Base-by-base conservation (phyloP, 2,888 invertebrate genomes). In the Polietes domitor region DNA sequence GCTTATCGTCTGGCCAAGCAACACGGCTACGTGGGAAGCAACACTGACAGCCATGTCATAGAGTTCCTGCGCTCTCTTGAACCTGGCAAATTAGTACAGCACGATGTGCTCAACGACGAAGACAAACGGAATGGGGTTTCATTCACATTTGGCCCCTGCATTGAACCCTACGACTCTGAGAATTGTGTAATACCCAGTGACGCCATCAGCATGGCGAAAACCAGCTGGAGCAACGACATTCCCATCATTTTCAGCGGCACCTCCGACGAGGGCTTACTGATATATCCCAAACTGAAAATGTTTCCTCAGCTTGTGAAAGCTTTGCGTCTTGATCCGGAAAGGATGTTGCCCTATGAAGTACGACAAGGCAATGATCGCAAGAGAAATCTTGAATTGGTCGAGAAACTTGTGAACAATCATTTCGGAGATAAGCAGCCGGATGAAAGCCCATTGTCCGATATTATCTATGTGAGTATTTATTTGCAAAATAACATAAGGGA, bases 381-480 rank as follows among this genome's bases (percentile, higher is more conserved):
- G 17, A 87, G 88, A 9, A 77, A 70, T 32, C 19, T 72, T 5
- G n/a, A 81, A 21, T 85, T 87, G 7, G 88, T 89, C 1, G 72
- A 84, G 1, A 89, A 89, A 37, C 88, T 94, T 28, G 89, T 92
- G 26, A 85, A 91, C 17, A 90, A 91, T 55, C 93, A 94, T 87
- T 93, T 92, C 86, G 92, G 91, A 0, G 88, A 91, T 21, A 88
- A 90, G 17, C 88, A 91, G 1, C 88, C 88, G 32, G 81, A 81
- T 72, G 86, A 90, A 17, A 90, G 90, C 79, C 19, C 37, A 21
- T 83, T 92, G 0, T 86, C 90, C 2, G 88, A 91, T 50, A 89
- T 91, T 71, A 70, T 91, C 15, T 89, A 92, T 83, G 91, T 91
- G 85, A 88, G 89, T 87, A 71, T 15, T 2, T 70, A n/a, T n/a